These are phyloP conservation scores for Nycticryphes semicollaris DNA, from an alignment of 2,113 vertebrate genomes.

Conservation along the genomic window DNA sequence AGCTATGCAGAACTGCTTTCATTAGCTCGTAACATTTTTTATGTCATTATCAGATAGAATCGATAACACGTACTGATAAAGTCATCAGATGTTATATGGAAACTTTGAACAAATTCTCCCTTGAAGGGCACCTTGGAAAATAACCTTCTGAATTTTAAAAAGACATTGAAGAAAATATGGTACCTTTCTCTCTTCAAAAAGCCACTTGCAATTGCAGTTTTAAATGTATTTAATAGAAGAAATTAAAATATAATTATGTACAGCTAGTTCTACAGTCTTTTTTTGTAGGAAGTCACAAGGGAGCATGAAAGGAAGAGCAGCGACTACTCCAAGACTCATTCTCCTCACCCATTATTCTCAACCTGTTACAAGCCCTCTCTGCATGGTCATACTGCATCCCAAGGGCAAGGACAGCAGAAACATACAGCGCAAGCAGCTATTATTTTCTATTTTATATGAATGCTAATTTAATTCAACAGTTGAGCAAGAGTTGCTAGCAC, in stretches of 20 bases:
- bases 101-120: conserved; percentile 14
- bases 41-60: background rate
- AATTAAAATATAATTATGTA: background rate
- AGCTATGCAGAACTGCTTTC: background rate
- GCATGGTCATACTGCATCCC: background rate
- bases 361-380: background rate
- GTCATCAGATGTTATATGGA: background rate
- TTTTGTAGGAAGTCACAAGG: background rate
- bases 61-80: background rate
- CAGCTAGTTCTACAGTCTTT: background rate
- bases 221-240: background rate
- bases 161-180: background rate
- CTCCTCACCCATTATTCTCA: background rate
- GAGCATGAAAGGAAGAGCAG: background rate
- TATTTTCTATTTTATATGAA: background rate
- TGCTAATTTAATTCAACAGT: background rate
- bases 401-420: background rate
- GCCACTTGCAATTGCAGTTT: background rate
- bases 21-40: background rate
- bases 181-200: background rate
- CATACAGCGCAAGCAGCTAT: background rate
- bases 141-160: background rate
- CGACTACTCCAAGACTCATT: background rate
- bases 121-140: conserved; percentile 12
- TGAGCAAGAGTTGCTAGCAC: background rate